These are phyloP conservation scores for Archivesica marissinica DNA, from an alignment of 1,140 invertebrate species.

Conservation along the genomic window DNA sequence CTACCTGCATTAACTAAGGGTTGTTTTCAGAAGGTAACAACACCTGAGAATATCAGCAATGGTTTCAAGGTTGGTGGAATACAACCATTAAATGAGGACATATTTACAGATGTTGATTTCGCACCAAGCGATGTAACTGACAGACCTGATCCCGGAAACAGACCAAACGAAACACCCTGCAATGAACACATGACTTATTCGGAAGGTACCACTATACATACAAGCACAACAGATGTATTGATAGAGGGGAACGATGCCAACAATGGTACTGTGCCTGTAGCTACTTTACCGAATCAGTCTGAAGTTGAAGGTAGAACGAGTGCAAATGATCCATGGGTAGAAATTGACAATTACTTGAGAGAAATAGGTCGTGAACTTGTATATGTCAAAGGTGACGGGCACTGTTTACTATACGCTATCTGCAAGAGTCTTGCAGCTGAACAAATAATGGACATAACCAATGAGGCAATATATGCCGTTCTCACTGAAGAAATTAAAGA, in stretches of 20 bases:
- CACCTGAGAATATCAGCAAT: background rate
- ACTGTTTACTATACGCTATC: conserved; percentile 21
- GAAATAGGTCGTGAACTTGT: background rate
- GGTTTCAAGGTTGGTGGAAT: conserved; percentile 5
- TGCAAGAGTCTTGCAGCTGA: background rate
- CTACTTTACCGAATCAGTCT: background rate
- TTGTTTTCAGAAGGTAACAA: background rate
- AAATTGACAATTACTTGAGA: background rate
- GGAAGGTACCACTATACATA: background rate
- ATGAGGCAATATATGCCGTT: background rate
- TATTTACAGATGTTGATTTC: background rate
- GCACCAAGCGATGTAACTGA: conserved; percentile 22
- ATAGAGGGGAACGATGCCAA: background rate
- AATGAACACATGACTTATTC: background rate
- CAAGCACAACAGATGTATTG: background rate
- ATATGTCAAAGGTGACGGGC: background rate
- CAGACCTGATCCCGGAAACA: background rate
- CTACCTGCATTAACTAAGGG: background rate
- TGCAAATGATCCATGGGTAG: background rate
- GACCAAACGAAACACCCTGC: background rate
- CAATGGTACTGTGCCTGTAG: no score
- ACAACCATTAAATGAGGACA: background rate
- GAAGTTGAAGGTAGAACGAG: background rate
- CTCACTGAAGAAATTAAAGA: conserved; percentile 6
- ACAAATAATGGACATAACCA: background rate